Conservation (phyloP, 2,113 vertebrate species). For the Andinoacara biseriatus region DNA sequence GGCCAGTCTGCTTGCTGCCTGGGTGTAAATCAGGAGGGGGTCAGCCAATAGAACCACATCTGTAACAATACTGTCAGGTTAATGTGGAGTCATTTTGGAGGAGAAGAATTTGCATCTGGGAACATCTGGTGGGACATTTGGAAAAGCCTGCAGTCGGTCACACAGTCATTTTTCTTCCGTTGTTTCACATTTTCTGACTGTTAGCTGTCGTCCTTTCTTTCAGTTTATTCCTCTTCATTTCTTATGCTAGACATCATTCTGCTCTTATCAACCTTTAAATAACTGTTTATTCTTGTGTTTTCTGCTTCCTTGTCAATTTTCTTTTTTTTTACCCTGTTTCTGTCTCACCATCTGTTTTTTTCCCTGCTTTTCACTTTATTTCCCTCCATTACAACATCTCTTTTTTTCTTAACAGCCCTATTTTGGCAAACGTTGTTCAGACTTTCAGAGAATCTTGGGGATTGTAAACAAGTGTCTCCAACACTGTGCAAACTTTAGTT, state of each 20-base stretch:
- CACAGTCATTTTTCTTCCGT: constrained; percentile 43
- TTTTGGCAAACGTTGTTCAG: constrained; percentile 38
- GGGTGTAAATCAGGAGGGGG: constrained; percentile 66
- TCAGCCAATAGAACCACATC: constrained; percentile 71
- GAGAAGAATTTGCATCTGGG: constrained; percentile 60
- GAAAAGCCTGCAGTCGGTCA: constrained; percentile 47
- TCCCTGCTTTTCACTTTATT: constrained; percentile 4
- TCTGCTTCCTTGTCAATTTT: constrained; percentile 7
- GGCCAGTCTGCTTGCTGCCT: constrained; percentile 35
- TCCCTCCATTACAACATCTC: constrained; percentile 23
- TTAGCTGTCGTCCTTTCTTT: constrained; percentile 14
- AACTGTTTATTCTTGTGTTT: neutral
- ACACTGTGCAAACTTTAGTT: constrained; percentile 45
- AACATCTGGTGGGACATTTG: constrained; percentile 80
- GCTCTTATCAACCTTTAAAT: constrained; percentile 16
- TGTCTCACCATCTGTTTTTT: constrained; percentile 46
- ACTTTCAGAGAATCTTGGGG: constrained; percentile 35
- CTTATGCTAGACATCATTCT: neutral
- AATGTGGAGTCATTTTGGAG: constrained; percentile 59
- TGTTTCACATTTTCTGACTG: constrained; percentile 33
- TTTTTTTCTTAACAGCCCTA: constrained; percentile 15
- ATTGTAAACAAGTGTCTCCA: constrained; percentile 61
- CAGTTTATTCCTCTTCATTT: constrained; percentile 20
- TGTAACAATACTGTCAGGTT: constrained; percentile 77
- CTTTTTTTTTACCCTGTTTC: neutral